Evolutionary conservation across 2,797 vertebrate species (phyloP).

Genomic region (Ptychobarbus kaznakovi): DNA sequence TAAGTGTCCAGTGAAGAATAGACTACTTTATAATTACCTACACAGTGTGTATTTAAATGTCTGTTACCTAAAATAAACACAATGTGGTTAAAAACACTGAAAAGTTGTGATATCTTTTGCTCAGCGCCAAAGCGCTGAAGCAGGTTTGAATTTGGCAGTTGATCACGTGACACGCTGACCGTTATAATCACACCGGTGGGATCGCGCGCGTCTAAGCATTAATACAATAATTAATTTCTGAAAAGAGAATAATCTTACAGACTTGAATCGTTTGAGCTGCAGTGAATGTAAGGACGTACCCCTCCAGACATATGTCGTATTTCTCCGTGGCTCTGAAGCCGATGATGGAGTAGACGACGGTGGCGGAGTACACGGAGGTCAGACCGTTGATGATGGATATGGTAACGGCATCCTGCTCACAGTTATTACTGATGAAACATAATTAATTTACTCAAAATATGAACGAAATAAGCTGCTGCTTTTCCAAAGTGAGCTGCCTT

Average conservation of each 20-base stretch:
- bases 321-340: slow-evolving; percentile 91
- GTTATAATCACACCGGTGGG: too few species aligned
- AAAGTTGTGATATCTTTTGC: background rate
- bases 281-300: slow-evolving; percentile 70
- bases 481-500: background rate
- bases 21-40: too few species aligned
- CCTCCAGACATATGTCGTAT: slow-evolving; percentile 82
- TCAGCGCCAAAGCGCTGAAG: background rate
- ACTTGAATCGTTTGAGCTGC: background rate
- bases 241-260: background rate
- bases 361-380: slow-evolving; percentile 91
- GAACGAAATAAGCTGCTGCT: background rate
- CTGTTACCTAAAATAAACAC: background rate
- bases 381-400: slow-evolving; percentile 91
- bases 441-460: background rate
- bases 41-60: background rate
- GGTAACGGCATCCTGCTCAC: slow-evolving; percentile 88
- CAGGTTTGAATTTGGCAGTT: background rate
- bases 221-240: background rate
- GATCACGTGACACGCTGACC: background rate
- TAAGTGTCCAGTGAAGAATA: too few species aligned
- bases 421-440: slow-evolving; percentile 87
- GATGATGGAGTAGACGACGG: slow-evolving; percentile 93
- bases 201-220: too few species aligned
- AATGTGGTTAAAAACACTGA: background rate